These are phyloP conservation scores for Diglossa cyanea DNA, from an alignment of 2,797 vertebrate species.

Conservation along the genomic window DNA sequence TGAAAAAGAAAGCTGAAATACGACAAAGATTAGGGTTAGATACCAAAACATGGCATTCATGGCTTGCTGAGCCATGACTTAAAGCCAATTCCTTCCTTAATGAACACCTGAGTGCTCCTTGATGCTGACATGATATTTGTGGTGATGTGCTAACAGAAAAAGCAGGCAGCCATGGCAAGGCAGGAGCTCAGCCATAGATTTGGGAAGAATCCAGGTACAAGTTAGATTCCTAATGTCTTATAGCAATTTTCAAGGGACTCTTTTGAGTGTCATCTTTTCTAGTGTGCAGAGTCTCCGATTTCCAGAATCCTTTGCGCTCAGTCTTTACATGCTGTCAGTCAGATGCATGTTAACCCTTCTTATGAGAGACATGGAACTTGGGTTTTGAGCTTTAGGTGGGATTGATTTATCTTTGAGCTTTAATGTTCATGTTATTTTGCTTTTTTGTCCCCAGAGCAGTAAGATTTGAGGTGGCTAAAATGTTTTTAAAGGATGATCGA, in stretches of 20 bases:
- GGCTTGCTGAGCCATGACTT: not conserved
- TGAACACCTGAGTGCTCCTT: not conserved
- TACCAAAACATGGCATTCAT: not conserved
- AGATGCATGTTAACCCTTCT: not conserved
- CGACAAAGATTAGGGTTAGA: not conserved
- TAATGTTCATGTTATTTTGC: not conserved
- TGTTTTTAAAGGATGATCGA: not conserved
- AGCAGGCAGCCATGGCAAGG: not conserved
- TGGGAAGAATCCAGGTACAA: not conserved
- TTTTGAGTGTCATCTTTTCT: not conserved
- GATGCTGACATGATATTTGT: accelerated
- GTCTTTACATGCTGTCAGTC: not conserved
- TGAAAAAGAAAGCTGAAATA: not conserved
- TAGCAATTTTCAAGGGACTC: accelerated
- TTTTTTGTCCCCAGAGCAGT: not conserved
- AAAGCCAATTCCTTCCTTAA: not conserved
- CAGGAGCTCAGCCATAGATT: not conserved
- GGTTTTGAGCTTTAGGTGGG: not conserved
- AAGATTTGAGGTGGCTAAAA: not conserved
- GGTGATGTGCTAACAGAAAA: not conserved
- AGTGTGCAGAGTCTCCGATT: not conserved
- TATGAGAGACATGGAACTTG: accelerated
- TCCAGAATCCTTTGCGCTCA: not conserved
- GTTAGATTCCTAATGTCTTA: not conserved
- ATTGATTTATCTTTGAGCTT: not conserved